phyloP scores from a whole-genome alignment of 1,140 invertebrate genomes.

The Sinonovacula constricta region DNA sequence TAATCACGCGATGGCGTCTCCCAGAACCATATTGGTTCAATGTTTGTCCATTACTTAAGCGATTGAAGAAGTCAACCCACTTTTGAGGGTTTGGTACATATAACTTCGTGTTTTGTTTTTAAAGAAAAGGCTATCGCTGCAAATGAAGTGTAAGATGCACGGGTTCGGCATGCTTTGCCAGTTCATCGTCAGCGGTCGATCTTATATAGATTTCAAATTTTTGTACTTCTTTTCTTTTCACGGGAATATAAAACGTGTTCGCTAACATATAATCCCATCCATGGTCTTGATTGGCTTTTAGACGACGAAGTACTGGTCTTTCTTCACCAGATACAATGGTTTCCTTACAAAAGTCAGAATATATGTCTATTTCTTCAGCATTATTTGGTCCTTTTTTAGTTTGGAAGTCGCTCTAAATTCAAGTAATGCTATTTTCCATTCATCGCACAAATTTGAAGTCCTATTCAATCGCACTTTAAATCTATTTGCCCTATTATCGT shows the following conservation, averaged over 20 bases:
- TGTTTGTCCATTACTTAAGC: too few relatives aligned
- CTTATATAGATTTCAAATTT: constrained; percentile 18
- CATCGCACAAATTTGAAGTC: neutral
- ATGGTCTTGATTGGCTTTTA: neutral
- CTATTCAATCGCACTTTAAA: constrained; percentile 9
- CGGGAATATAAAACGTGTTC: constrained; percentile 5
- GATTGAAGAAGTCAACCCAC: too few relatives aligned
- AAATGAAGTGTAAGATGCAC: constrained; percentile 23
- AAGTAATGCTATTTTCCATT: neutral
- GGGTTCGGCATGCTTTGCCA: neutral
- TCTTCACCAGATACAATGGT: constrained; percentile 14
- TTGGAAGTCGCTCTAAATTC: neutral
- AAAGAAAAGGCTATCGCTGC: constrained; percentile 11
- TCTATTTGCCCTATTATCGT: constrained; percentile 12
- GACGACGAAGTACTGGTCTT: neutral
- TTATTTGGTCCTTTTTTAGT: neutral
- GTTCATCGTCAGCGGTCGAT: neutral
- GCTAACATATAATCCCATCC: constrained; percentile 10
- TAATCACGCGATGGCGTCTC: neutral
- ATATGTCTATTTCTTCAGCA: neutral
- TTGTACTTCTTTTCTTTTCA: neutral
- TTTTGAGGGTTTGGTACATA: too few relatives aligned
- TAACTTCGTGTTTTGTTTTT: too few relatives aligned
- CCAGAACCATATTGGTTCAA: too few relatives aligned
- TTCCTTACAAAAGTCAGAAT: constrained; percentile 24